Evolutionary conservation across 2,888 invertebrate genomes (phyloP), one percentile per base, ranked within the genome.

Genomic region (Platycnemis pennipes): DNA sequence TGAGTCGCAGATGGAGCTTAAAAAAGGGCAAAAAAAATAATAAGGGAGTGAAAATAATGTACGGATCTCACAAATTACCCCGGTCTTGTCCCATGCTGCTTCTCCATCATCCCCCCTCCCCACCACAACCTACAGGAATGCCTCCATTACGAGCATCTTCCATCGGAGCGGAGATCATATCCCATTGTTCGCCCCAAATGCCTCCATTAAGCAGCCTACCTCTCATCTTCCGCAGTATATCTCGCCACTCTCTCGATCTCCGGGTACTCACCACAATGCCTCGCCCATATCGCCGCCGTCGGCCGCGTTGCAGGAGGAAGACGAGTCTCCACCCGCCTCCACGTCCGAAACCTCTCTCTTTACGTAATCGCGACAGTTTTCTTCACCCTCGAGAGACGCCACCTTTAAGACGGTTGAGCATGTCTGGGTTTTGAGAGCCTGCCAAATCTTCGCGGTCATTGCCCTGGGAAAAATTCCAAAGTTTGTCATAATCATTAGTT

Each of bases 101-200:
- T 4, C 37, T 13, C 49, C 49, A 8, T 77, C 77, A 37, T 77
- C 77, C 37, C 11, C 69, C 31, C 31, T 37, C 22, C 0, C 22
- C 19, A 22, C 26, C 22, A 1, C 22, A 16, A 22, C 31, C 77
- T 13, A 13, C 77, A 13, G 37, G 77, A 77, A 77, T 77, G 16
- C 77, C 77, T 77, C 77, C 77, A 77, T 77, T 77, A 77, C 16
- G 77, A 77, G 77, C 37, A 77, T 77, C 77, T 77, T 77, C 37
- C 77, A 37, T 77, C 77, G 5, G 11, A 77, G 77, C 37, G 2
- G 13, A 31, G 37, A 77, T 77, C 77, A 77, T 77, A 31, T 13
- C n/a, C 77, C 77, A 77, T 77, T 77, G 77, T 77, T 77, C 49
- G 13, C 77, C 77, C 11, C 1, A 77, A 77, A 77, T 77, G 77